Evolutionary conservation across 1,140 invertebrate species (phyloP).

Genomic region (Oreohelix idahoensis): DNA sequence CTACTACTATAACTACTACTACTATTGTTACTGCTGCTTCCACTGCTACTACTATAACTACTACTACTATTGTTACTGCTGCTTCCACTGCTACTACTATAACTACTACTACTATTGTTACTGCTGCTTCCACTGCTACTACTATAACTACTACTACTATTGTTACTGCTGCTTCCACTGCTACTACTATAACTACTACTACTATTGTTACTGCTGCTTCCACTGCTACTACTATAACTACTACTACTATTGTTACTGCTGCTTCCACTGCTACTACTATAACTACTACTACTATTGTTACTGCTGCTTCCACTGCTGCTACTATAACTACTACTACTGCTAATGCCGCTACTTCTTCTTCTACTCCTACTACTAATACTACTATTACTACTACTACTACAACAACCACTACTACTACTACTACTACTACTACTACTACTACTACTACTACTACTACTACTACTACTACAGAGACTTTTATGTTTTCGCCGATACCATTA

Average conservation of each 20-base stretch:
- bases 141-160: slow-evolving; percentile 16
- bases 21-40: too few species aligned
- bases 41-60: too few species aligned
- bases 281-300: slow-evolving; percentile 43
- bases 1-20: too few species aligned
- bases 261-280: slow-evolving; percentile 41
- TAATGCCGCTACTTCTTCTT: too few species aligned
- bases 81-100: slow-evolving; percentile 7
- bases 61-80: too few species aligned
- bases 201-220: slow-evolving; percentile 16
- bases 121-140: not conserved
- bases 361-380: too few species aligned
- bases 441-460: slow-evolving; percentile 40
- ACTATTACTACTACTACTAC: too few species aligned
- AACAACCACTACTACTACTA: too few species aligned
- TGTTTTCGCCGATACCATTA: too few species aligned
- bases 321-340: too few species aligned
- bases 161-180: slow-evolving; percentile 6
- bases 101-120: not conserved
- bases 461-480: too few species aligned
- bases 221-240: slow-evolving; percentile 37
- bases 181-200: slow-evolving; percentile 11
- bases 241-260: slow-evolving; percentile 32
- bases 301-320: too few species aligned
- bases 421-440: slow-evolving; percentile 32